Evolutionary conservation across 2,797 vertebrate genomes (phyloP).

Genomic region (Apodemus agrarius): DNA sequence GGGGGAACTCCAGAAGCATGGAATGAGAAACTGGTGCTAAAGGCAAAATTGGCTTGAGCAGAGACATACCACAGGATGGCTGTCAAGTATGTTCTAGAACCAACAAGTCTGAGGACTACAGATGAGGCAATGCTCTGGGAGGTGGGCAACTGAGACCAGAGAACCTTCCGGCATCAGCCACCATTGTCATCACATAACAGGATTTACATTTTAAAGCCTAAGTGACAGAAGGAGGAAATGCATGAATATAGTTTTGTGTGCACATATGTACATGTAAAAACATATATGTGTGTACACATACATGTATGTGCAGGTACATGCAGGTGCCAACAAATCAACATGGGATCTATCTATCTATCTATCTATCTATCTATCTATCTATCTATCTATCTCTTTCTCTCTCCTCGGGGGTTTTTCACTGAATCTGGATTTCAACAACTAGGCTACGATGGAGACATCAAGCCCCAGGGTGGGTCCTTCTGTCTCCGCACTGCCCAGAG

Average conservation of each 20-base stretch:
- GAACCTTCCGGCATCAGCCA: neutral
- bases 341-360: neutral
- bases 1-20: neutral
- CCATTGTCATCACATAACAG: neutral
- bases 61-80: neutral
- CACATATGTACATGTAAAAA: neutral
- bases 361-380: too few relatives aligned
- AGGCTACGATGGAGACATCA: neutral
- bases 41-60: conserved; percentile 47
- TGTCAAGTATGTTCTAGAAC: neutral
- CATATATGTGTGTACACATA: neutral
- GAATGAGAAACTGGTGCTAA: conserved; percentile 79
- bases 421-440: neutral
- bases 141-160: neutral
- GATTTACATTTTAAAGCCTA: neutral
- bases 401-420: neutral
- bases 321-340: too few relatives aligned
- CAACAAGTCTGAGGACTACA: conserved; percentile 23
- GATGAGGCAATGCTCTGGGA: conserved; percentile 60
- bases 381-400: too few relatives aligned
- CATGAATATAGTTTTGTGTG: neutral
- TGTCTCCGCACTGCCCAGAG: neutral
- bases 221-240: neutral
- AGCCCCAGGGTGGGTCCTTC: neutral
- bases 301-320: neutral